These are phyloP conservation scores for Mus caroli DNA, from an alignment of 2,797 vertebrate species.

Conservation along the genomic window DNA sequence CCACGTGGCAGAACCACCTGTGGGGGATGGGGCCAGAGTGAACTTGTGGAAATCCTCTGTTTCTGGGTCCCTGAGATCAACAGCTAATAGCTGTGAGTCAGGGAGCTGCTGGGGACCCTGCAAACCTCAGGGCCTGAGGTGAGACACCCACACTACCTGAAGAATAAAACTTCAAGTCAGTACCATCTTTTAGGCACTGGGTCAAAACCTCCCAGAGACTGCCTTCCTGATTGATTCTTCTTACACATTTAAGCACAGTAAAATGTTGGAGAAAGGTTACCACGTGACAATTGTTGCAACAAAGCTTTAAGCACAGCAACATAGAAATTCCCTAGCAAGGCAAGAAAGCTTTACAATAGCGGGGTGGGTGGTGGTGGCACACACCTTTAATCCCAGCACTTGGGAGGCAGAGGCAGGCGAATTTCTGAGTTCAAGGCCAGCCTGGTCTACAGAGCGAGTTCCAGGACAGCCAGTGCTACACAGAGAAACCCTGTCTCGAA, in stretches of 20 bases:
- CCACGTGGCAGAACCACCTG: constrained; percentile 97
- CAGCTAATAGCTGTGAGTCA: not conserved
- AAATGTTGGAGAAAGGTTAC: not conserved
- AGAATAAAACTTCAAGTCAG: not conserved
- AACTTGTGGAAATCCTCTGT: not conserved
- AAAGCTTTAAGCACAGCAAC: not conserved
- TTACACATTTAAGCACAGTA: not conserved
- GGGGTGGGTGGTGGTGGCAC: too few species aligned
- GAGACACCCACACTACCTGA: not conserved
- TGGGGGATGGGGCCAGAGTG: not conserved
- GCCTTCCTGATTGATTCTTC: not conserved
- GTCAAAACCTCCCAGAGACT: not conserved
- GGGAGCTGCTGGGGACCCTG: not conserved
- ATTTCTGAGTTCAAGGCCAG: too few species aligned
- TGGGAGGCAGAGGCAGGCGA: too few species aligned
- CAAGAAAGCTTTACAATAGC: not conserved
- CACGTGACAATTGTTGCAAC: not conserved
- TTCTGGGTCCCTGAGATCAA: not conserved
- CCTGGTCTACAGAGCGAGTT: too few species aligned
- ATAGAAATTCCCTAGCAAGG: not conserved
- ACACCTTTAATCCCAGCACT: too few species aligned
- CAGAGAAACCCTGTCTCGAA: too few species aligned
- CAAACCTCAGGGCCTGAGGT: not conserved
- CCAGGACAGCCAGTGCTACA: too few species aligned
- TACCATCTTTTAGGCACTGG: not conserved